Base-by-base conservation (phyloP, 2,888 invertebrate species). In the Tiphia femorata region DNA sequence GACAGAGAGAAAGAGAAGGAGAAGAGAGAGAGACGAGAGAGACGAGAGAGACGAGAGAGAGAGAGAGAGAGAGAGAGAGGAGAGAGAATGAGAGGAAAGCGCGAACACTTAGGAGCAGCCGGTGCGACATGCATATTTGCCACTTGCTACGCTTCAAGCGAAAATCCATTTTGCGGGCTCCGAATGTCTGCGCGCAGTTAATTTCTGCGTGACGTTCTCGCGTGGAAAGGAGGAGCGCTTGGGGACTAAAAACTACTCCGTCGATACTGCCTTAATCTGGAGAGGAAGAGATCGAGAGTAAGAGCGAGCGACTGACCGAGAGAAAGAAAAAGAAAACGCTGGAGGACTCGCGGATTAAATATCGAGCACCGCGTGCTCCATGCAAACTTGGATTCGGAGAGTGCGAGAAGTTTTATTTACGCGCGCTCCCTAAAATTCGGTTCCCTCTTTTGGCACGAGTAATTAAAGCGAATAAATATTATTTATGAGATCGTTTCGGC, bases 51-150 rank as follows among this genome's bases (percentile, higher is more conserved):
- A n/a, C 8, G 33, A 33, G 25, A 20, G 47, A 37, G 16, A 4
- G 21, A 20, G 30, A 16, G 20, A 47, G 17, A 27, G 49, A 50
- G 10, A 38, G 12, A 40, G 38, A 42, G 23, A 3, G 20, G 20
- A 41, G 17, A 41, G 33, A 40, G 33, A 16, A 12, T 30, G 12
- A 46, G 48, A 42, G 37, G 17, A 49, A 20, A 12, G 21, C 23
- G 17, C 16, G 16, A 20, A 53, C 33, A 53, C 14, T 30, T 38
- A 53, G 23, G 16, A 29, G 12, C 27, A 54, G 25, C 20, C 40
- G 14, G 27, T 16, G 38, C 42, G 27, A 17, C 25, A 48, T 23
- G 30, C 21, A 48, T 30, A 48, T 48, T 58, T 48, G 6, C 40
- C 35, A 27, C 16, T 47, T 7, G n/a, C 17, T 3, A n/a, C n/a